Base-by-base conservation (phyloP, 2,797 vertebrate species). In the Phoeniculus purpureus region DNA sequence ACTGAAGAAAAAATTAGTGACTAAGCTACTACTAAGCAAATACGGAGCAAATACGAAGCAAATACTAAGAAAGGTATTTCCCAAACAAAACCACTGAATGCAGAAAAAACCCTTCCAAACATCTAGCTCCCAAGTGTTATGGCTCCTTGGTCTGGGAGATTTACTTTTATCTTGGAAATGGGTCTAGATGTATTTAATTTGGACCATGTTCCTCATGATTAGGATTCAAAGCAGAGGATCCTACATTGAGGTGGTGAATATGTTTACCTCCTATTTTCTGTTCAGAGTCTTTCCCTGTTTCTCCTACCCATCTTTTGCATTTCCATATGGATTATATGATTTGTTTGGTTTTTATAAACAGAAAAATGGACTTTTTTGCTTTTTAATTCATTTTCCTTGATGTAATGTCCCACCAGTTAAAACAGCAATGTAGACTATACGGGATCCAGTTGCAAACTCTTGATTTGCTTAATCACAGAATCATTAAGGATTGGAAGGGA, bases 41-140 rank as follows among this genome's bases (percentile, higher is more conserved):
- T 37, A 37, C 15, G n/a, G n/a, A n/a, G n/a, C n/a, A n/a, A n/a
- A n/a, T 37, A 37, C 37, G 8, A 37, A 37, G 37, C 8, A 37
- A 37, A 37, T 37, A 37, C 15, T 56, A 43, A 50, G 52, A 70
- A 66, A 84, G 9, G 1, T 59, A 37, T 66, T 55, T 59, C 32
- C 4, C 10, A 76, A 55, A 10, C 12, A 87, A 76, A 67, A 34
- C 2, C 13, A 50, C 1, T 3, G 20, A 81, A 37, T 54, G 3
- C 11, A 71, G 37, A 80, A 80, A 4, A 8, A 47, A 0, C 0
- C 15, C 6, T 80, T 45, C 77, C 16, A 27, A 73, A 31, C 2
- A 51, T 27, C 7, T 54, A 34, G 2, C 52, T 9, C 7, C 11
- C 12, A 31, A 0, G 8, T 34, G 15, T 26, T 64, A 15, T 7